Evolutionary conservation across 2,888 invertebrate genomes (phyloP).

Genomic region (Nephrotoma guestfalica): DNA sequence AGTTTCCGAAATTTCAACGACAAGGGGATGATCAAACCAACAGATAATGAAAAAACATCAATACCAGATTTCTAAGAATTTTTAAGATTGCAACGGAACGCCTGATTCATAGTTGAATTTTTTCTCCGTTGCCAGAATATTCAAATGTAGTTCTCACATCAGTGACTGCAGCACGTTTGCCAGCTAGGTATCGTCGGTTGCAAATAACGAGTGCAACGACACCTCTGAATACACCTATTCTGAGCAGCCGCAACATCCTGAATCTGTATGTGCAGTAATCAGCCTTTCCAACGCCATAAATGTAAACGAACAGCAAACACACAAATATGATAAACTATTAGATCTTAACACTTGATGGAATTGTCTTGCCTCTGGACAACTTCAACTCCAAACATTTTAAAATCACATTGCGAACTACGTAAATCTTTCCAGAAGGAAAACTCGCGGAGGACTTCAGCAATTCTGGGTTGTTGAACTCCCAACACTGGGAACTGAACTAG

Average conservation of each 20-base stretch:
- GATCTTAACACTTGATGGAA: background rate
- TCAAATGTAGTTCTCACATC: too few relatives aligned
- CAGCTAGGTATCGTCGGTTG: too few relatives aligned
- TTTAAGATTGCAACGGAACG: too few relatives aligned
- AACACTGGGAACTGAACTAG: too few relatives aligned
- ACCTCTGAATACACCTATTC: background rate
- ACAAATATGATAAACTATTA: too few relatives aligned
- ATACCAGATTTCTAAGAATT: too few relatives aligned
- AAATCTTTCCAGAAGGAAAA: background rate
- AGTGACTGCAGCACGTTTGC: too few relatives aligned
- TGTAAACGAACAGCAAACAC: background rate
- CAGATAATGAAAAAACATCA: too few relatives aligned
- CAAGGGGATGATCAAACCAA: too few relatives aligned
- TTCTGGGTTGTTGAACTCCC: background rate
- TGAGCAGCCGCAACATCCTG: background rate
- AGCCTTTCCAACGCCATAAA: background rate
- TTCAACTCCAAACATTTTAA: background rate
- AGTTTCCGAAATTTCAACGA: too few relatives aligned
- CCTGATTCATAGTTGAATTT: too few relatives aligned
- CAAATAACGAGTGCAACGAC: background rate
- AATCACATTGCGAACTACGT: background rate
- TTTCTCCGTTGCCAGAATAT: too few relatives aligned
- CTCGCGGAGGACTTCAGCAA: background rate
- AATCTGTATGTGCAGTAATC: background rate
- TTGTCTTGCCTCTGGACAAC: background rate